Evolutionary conservation across 2,888 invertebrate species (phyloP).

Genomic region (Calliopum simillimum): DNA sequence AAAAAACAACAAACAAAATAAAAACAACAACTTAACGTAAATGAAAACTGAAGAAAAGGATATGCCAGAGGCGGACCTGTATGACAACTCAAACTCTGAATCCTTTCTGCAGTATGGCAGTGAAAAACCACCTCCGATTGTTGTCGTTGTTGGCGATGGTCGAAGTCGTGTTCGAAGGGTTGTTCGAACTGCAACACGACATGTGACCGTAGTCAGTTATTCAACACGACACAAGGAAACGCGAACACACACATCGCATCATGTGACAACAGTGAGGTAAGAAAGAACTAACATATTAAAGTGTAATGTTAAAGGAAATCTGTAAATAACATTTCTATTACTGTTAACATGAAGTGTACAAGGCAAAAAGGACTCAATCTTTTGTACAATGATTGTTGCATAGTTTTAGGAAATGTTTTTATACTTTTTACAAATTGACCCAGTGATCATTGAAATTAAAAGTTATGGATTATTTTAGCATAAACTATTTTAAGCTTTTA

Average conservation of each 20-base stretch:
- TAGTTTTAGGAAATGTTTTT: too few relatives aligned
- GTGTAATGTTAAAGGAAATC: neutral
- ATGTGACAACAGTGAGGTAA: slow-evolving; percentile 68
- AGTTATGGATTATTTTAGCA: too few relatives aligned
- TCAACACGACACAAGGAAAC: slow-evolving; percentile 67
- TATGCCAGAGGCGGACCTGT: slow-evolving; percentile 60
- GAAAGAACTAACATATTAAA: slow-evolving; percentile 35
- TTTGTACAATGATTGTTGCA: too few relatives aligned
- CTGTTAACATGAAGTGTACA: too few relatives aligned
- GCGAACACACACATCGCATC: slow-evolving; percentile 67
- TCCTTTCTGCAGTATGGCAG: slow-evolving; percentile 65
- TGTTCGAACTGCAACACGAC: slow-evolving; percentile 66
- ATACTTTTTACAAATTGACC: too few relatives aligned
- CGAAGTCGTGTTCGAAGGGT: slow-evolving; percentile 66
- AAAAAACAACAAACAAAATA: slow-evolving; percentile 1
- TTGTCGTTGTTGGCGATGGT: slow-evolving; percentile 67
- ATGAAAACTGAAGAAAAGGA: slow-evolving; percentile 31
- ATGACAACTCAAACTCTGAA: slow-evolving; percentile 53
- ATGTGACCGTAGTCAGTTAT: slow-evolving; percentile 67
- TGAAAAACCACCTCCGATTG: slow-evolving; percentile 63
- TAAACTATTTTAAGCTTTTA: too few relatives aligned
- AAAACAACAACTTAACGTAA: slow-evolving; percentile 14
- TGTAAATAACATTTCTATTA: neutral
- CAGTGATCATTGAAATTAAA: too few relatives aligned
- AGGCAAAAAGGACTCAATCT: too few relatives aligned